phyloP scores from a whole-genome alignment of 1,140 invertebrate genomes.

The Heliconius congener region DNA sequence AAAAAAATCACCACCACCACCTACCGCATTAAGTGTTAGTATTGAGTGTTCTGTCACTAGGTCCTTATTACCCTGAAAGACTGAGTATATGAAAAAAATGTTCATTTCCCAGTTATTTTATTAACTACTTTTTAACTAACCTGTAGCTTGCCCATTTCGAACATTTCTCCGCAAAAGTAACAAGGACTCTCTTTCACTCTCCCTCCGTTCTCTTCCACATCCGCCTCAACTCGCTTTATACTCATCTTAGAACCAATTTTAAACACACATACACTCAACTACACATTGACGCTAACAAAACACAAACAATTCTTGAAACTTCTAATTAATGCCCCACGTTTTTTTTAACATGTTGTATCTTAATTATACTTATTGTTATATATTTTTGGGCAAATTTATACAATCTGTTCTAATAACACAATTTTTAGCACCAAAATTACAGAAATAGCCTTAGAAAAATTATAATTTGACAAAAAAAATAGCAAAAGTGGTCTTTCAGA shows the following conservation, averaged over 20 bases:
- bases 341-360: background rate
- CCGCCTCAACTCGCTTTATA: slow-evolving; percentile 41
- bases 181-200: slow-evolving; percentile 74
- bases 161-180: slow-evolving; percentile 84
- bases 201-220: slow-evolving; percentile 20
- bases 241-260: slow-evolving; percentile 60
- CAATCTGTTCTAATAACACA: background rate
- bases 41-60: too few relatives aligned
- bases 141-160: slow-evolving; percentile 82
- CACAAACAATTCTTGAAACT: slow-evolving; percentile 11
- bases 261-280: slow-evolving; percentile 6
- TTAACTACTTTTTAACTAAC: slow-evolving; percentile 44
- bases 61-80: too few relatives aligned
- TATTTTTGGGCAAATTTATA: background rate
- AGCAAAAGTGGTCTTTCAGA: background rate
- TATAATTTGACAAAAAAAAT: background rate
- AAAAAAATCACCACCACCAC: too few relatives aligned
- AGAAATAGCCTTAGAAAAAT: background rate
- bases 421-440: background rate
- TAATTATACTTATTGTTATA: background rate
- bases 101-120: too few relatives aligned
- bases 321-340: background rate
- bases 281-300: background rate
- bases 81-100: too few relatives aligned
- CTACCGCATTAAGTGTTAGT: too few relatives aligned